Evolutionary conservation across 2,888 invertebrate species (phyloP), one percentile per base, ranked within the genome.

Genomic region (Drosophila neoperkinsi): DNA sequence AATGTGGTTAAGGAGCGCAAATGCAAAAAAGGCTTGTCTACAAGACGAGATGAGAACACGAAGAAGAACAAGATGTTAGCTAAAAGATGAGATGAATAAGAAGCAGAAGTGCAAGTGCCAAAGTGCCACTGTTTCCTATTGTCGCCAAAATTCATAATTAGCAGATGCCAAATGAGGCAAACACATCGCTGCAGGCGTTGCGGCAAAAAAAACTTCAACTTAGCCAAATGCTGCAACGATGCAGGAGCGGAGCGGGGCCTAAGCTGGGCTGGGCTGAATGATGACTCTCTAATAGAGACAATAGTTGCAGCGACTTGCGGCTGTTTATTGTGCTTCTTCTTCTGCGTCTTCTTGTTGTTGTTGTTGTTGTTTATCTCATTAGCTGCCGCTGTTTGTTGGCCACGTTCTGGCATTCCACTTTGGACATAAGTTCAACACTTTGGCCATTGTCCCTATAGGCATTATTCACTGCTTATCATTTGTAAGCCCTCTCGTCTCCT

Each of bases 81-180:
- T 34, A 51, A 25, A 57, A 50, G 46, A 41, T 31, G 59, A n/a
- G 38, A 21, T n/a, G 38, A 18, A 25, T 36, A 18, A 18, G 53
- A 25, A 16, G 53, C 33, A 16, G 13, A 53, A 43, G 7, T 52
- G 50, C 34, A 43, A 46, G 21, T 41, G 57, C 21, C 58, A 49
- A 43, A 46, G 21, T 41, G 57, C 21, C 58, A 49, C 53, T 53
- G 65, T 50, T 76, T 66, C 58, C 79, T 60, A 82, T 85, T 88
- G 84, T 86, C 79, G 66, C 88, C 81, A 72, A 85, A 85, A 86
- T 80, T 88, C 87, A 81, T 85, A 85, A 85, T 85, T 85, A 88
- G 85, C 87, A 81, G 55, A 31, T 52, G 41, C 30, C 51, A 74
- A 82, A 79, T 74, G 77, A 77, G 82, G 62, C 46, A 46, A 46